Evolutionary conservation across 2,113 vertebrate genomes (phyloP), one percentile per base, ranked within the genome.

Genomic region (Melanostigma gelatinosum): DNA sequence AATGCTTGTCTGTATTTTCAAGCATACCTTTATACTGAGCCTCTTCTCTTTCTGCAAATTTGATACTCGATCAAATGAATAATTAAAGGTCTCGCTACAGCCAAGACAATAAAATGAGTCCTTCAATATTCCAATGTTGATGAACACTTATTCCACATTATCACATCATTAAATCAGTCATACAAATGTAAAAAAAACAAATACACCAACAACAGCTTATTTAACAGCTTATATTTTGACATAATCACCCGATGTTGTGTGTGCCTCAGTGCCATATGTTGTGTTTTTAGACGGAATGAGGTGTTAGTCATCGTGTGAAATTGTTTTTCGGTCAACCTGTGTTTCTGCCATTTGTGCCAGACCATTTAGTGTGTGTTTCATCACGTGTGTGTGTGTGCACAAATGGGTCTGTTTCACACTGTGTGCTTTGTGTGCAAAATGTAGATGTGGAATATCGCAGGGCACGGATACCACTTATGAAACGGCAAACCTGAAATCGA

Each of bases 291-390:
- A 63, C 57, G 22, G 10, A 6, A 38, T 11, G 48, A 77, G 52
- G 68, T 73, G 72, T 77, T 80, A 46, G 29, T 77, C 69, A 75
- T 77, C 62, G n/a, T 64, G 18, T 40, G 1, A 15, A 50, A 61
- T 32, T 8, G 4, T 6, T 73, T 73, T 40, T 74, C 46, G 36
- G 1, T 42, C 57, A 70, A 70, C 12, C 29, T 36, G 13, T n/a
- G 8, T 18, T 46, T 78, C 46, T 79, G 1, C 16, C 29, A 48
- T 20, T 12, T 55, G n/a, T 34, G 24, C 4, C 4, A 16, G 50
- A 58, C 44, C 44, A 50, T 54, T 29, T 7, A 46, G 8, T 62
- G 22, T 69, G 61, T 52, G 10, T 40, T 38, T 40, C 8, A 48
- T 6, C n/a, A 20, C 11, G 27, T 46, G 40, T 20, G 8, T 38